Percentiles rank a stretch among this genome's conserved stretches.
Conservation (phyloP, 2,888 invertebrate species). For the Stenchaetothrips biformis region DNA sequence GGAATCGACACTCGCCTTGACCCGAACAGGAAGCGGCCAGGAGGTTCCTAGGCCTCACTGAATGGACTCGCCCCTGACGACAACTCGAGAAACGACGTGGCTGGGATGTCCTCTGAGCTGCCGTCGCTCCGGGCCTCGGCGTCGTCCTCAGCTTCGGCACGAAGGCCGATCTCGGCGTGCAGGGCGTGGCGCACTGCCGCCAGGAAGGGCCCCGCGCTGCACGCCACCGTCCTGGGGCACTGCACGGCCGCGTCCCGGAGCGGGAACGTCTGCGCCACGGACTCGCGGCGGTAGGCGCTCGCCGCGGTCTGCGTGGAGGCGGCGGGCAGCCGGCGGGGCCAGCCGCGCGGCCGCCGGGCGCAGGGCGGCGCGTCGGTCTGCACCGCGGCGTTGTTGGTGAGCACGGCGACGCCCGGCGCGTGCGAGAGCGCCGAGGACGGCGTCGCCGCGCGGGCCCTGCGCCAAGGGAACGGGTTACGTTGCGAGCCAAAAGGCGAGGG, state of each 20-base stretch:
- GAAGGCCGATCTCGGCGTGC: neutral
- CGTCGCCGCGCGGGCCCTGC: neutral
- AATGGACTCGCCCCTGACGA: neutral
- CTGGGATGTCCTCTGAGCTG: neutral
- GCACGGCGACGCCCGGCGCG: neutral
- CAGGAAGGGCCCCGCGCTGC: neutral
- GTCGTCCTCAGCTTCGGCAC: neutral
- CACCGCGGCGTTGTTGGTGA: neutral
- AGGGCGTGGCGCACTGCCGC: neutral
- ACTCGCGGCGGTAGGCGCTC: neutral
- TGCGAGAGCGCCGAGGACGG: neutral
- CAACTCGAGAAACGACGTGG: neutral
- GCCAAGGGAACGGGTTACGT: neutral
- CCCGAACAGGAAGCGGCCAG: no score
- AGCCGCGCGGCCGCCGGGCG: neutral
- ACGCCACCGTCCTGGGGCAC: neutral
- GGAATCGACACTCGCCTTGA: no score
- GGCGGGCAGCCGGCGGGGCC: neutral
- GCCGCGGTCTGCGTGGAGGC: neutral
- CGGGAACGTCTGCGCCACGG: neutral
- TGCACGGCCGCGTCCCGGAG: constrained; percentile 9
- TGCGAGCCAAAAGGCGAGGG: no score
- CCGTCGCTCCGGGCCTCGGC: no score
- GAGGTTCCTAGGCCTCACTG: no score
- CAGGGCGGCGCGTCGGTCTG: neutral